Percentiles rank a stretch among this genome's conserved stretches.
Evolutionary conservation across 2,797 vertebrate species (phyloP).

Genomic region (Sebastes ruberrimus): DNA sequence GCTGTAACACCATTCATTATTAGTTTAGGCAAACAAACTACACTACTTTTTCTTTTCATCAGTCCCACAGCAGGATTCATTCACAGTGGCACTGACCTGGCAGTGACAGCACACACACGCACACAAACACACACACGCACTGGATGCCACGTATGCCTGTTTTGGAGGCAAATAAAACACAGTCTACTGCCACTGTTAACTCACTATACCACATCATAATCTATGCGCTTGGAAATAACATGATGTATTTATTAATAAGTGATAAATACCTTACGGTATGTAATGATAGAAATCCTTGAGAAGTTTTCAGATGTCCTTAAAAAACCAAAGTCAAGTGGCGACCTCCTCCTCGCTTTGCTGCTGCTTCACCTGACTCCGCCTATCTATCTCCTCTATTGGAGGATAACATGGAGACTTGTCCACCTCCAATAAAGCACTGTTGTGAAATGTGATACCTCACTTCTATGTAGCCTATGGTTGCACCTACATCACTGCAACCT

Average conservation of each 20-base stretch:
- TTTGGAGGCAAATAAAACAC: slow-evolving; percentile 1
- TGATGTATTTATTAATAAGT: neutral
- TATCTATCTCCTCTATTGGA: slow-evolving; percentile 23
- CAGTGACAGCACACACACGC: neutral
- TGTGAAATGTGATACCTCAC: slow-evolving; percentile 43
- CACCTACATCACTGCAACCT: neutral
- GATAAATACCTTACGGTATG: slow-evolving; percentile 49
- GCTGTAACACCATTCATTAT: too few relatives aligned
- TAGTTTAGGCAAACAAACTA: neutral
- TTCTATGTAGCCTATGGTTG: neutral
- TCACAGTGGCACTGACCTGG: neutral
- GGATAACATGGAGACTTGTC: neutral
- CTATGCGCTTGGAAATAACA: rapidly evolving
- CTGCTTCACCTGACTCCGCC: slow-evolving; percentile 55
- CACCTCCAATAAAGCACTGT: slow-evolving; percentile 12
- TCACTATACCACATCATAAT: too few relatives aligned
- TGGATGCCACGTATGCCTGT: slow-evolving; percentile 70
- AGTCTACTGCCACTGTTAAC: too few relatives aligned
- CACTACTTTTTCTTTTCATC: neutral
- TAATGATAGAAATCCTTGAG: neutral
- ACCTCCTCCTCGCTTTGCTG: neutral
- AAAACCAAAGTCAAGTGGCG: slow-evolving; percentile 34
- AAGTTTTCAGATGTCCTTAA: slow-evolving; percentile 32
- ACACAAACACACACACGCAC: neutral
- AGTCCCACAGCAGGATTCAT: neutral